phyloP scores from a whole-genome alignment of 1,140 invertebrate genomes.

The Musca vetustissima region DNA sequence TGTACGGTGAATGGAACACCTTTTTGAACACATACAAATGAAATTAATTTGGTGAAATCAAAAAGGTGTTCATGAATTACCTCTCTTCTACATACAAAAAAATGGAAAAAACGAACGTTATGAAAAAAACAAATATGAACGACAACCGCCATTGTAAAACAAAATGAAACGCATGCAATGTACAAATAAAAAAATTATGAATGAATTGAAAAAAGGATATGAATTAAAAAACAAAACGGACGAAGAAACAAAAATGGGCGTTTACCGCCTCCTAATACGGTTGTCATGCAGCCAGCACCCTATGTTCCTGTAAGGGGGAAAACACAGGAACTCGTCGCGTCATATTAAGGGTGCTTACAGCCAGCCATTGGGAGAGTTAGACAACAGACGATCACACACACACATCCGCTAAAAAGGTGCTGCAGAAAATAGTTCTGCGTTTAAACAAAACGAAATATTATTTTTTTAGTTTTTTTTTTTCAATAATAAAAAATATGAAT shows the following conservation, averaged over 20 bases:
- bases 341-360: slow-evolving; percentile 10
- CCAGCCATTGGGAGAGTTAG: not conserved
- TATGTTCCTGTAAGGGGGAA: not conserved
- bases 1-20: not conserved
- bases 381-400: not conserved
- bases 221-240: slow-evolving; percentile 4
- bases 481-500: too few species aligned
- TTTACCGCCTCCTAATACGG: slow-evolving; percentile 22
- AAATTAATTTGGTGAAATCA: not conserved
- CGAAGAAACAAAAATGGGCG: not conserved
- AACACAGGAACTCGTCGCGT: too few species aligned
- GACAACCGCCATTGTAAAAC: slow-evolving; percentile 5
- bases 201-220: slow-evolving; percentile 16
- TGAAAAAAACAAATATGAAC: not conserved
- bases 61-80: not conserved
- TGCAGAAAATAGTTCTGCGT: too few species aligned
- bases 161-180: not conserved
- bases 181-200: slow-evolving; percentile 11
- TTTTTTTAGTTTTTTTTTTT: too few species aligned
- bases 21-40: not conserved
- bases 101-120: slow-evolving; percentile 4
- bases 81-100: not conserved
- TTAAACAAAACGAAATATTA: too few species aligned
- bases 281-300: slow-evolving; percentile 16
- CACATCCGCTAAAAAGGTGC: too few species aligned